phyloP scores from a whole-genome alignment of 2,888 invertebrate species.

The Pachydiplax longipennis region DNA sequence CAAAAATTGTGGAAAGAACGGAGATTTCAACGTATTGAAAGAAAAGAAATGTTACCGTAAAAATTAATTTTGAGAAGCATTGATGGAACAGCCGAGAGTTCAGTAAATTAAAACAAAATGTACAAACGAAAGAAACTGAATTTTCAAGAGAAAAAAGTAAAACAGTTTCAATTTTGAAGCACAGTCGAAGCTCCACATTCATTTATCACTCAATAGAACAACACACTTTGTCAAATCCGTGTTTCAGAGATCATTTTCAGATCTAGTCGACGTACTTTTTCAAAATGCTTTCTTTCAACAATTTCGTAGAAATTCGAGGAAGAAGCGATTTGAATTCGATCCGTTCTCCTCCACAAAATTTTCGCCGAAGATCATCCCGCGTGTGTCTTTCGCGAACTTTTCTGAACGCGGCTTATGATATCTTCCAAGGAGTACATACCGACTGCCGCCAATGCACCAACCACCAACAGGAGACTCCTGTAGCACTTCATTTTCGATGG shows the following conservation, averaged over 20 bases:
- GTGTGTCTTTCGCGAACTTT: not conserved
- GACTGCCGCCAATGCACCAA: conserved; percentile 21
- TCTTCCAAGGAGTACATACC: conserved; percentile 14
- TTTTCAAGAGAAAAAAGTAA: too few species aligned
- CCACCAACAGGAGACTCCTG: conserved; percentile 40
- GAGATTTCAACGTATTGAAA: too few species aligned
- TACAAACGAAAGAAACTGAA: too few species aligned
- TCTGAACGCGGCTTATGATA: not conserved
- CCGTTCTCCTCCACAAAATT: not conserved
- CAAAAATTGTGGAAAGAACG: too few species aligned
- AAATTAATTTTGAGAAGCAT: too few species aligned
- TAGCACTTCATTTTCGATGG: conserved; percentile 29
- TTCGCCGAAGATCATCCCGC: not conserved
- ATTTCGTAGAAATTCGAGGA: not conserved
- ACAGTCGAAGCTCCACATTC: not conserved
- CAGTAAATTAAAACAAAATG: too few species aligned
- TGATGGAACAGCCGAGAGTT: too few species aligned
- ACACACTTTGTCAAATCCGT: not conserved
- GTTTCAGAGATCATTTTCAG: not conserved
- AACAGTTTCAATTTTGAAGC: not conserved
- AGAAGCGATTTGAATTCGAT: not conserved
- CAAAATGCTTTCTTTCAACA: not conserved
- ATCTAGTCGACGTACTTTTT: not conserved
- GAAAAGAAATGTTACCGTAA: too few species aligned
- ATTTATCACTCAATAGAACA: not conserved